Evolutionary conservation across 1,140 invertebrate species (phyloP), one percentile per base, ranked within the genome.

Genomic region (Ctenoplectra terminalis): DNA sequence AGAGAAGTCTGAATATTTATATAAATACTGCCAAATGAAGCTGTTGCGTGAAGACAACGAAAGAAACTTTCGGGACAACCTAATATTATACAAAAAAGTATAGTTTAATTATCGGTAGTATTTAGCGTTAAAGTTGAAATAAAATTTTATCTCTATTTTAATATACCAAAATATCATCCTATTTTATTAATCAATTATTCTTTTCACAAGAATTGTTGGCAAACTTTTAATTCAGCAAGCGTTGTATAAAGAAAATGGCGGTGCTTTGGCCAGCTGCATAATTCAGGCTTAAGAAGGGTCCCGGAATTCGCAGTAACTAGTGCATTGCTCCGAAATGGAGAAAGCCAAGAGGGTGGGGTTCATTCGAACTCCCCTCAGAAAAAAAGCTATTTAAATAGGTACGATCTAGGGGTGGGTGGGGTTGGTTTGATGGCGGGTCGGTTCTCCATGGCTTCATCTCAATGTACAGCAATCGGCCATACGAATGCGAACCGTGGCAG

Each of bases 311-410:
- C 58, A 87, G 90, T 92, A 92, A 92, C 91, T 92, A 92, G 91
- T 84, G 87, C 77, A 85, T 40, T 72, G 67, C 50, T 72, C 50
- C 46, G 75, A 70, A 76, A 83, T 71, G 71, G 77, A 73, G 87
- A 71, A 67, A 82, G 73, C 63, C 26, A 15, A 76, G 83, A 78
- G 85, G 86, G 81, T 86, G 84, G 90, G 87, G 80, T 91, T 91
- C 85, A 77, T 90, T 87, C 82, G 67, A 84, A 85, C 78, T 92
- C 89, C 91, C 91, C 90, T 92, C 90, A 46, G 89, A 90, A 92
- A 92, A 92, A 92, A 93, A 93, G 91, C 91, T 90, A 92, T 93
- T 93, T 93, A 93, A 93, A 93, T 93, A 92, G 91, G 89, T 91
- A 92, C 91, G 91, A 90, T 89, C 86, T 90, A 80, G 75, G 48